Conservation (phyloP, 2,113 vertebrate genomes). For the Megalops atlanticus region DNA sequence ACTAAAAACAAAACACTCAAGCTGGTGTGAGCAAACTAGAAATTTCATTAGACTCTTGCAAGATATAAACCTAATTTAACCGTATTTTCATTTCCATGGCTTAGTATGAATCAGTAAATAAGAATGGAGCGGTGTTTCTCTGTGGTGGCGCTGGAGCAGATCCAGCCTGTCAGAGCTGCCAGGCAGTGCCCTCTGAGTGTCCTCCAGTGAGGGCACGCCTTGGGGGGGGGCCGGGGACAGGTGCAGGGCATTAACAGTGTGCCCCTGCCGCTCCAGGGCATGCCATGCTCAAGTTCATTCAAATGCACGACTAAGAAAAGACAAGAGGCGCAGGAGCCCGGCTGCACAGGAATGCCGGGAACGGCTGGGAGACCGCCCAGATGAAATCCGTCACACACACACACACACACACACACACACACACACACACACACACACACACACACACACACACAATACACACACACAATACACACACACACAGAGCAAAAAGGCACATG, state of each 20-base stretch:
- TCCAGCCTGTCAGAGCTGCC: neutral
- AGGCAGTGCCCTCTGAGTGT: constrained; percentile 53
- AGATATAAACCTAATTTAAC: too few relatives aligned
- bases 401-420: constrained; percentile 25
- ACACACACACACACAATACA: constrained; percentile 5
- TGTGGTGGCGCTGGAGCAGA: too few relatives aligned
- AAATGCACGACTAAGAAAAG: constrained; percentile 59
- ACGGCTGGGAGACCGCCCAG: constrained; percentile 19
- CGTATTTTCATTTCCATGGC: too few relatives aligned
- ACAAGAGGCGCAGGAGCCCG: constrained; percentile 24
- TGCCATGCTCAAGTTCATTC: constrained; percentile 46
- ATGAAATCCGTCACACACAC: neutral
- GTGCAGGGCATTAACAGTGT: constrained; percentile 62
- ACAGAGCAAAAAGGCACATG: neutral
- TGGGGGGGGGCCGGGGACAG: constrained; percentile 50
- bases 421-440: constrained; percentile 24
- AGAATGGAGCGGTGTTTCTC: too few relatives aligned
- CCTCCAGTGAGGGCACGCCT: constrained; percentile 37
- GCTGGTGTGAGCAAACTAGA: too few relatives aligned
- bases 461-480: constrained; percentile 28
- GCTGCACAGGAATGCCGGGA: constrained; percentile 44
- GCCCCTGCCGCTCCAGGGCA: constrained; percentile 5
- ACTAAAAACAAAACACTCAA: neutral
- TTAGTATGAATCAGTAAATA: too few relatives aligned
- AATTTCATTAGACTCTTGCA: too few relatives aligned